A percentile compares a stretch with the other conserved stretches of the same genome.
Conservation (phyloP, 53 echinoderm and acorn worm genomes). For the Stichopus horrens region DNA sequence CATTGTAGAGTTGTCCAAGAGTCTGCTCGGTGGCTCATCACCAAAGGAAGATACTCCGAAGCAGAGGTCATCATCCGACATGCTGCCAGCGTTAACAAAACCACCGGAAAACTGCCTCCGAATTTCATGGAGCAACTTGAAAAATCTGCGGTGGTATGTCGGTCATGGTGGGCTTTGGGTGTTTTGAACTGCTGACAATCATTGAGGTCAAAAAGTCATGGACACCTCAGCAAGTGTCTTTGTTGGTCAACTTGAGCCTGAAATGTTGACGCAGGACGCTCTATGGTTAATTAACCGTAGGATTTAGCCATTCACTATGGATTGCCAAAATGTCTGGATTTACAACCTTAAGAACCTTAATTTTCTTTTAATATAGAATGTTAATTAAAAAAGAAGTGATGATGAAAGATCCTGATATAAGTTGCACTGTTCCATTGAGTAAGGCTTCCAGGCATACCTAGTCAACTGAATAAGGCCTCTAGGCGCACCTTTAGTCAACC, state of each 20-base stretch:
- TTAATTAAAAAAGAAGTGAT: too few relatives aligned
- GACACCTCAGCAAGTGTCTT: background rate
- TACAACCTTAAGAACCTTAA: too few relatives aligned
- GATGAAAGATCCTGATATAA: too few relatives aligned
- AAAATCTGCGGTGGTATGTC: conserved; percentile 50
- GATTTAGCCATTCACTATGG: too few relatives aligned
- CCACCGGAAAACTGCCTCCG: conserved; percentile 37
- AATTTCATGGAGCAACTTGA: conserved; percentile 48
- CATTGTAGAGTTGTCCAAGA: conserved; percentile 56
- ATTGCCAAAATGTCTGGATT: too few relatives aligned
- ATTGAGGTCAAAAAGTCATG: conserved; percentile 15
- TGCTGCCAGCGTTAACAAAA: conserved; percentile 56
- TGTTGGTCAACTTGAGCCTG: background rate
- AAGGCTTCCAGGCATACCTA: too few relatives aligned
- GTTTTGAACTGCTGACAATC: conserved; percentile 7
- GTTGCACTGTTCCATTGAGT: too few relatives aligned
- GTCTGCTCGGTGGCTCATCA: conserved; percentile 67
- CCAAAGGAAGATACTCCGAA: conserved; percentile 43
- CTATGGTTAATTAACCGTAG: background rate
- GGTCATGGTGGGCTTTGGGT: conserved; percentile 21
- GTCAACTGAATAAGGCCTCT: too few relatives aligned
- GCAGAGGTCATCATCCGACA: conserved; percentile 54
- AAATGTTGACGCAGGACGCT: background rate
- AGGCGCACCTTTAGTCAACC: too few relatives aligned
- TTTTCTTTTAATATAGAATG: too few relatives aligned